Conservation (phyloP, 2,888 invertebrate species). For the Pelosia muscerda region DNA sequence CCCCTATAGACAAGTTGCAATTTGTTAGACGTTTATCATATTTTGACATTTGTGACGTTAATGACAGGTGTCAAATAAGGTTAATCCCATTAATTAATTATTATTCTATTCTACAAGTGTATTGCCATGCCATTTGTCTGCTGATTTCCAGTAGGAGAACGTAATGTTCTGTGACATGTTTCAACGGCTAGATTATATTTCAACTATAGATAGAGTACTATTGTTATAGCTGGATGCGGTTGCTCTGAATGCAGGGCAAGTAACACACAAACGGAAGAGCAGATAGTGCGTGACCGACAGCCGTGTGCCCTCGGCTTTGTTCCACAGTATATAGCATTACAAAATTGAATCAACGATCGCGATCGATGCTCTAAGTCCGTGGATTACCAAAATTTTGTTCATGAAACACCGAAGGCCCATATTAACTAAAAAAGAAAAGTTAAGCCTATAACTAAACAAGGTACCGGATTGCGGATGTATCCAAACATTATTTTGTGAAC, state of each 20-base stretch:
- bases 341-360: constrained; percentile 57
- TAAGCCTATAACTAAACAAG: no score
- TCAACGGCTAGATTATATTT: not conserved
- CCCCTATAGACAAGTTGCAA: no score
- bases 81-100: no score
- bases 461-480: no score
- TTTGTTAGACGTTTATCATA: no score
- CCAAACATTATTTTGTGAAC: no score
- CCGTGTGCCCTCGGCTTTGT: constrained; percentile 59
- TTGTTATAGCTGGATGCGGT: constrained; percentile 1
- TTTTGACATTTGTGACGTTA: no score
- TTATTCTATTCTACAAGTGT: no score
- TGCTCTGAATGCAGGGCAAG: constrained; percentile 62
- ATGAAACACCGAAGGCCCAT: not conserved
- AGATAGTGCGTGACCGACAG: constrained; percentile 70
- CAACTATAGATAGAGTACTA: constrained; percentile 1
- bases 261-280: constrained; percentile 68
- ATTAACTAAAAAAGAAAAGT: no score
- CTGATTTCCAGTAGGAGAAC: not conserved
- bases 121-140: no score
- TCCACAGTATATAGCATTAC: constrained; percentile 64
- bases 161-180: not conserved
- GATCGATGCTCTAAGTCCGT: constrained; percentile 37
- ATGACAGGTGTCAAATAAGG: no score
- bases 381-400: constrained; percentile 18